Percentiles rank a stretch among this genome's conserved stretches.
phyloP scores from a whole-genome alignment of 23 tunicate species.

The Corella eumyota region DNA sequence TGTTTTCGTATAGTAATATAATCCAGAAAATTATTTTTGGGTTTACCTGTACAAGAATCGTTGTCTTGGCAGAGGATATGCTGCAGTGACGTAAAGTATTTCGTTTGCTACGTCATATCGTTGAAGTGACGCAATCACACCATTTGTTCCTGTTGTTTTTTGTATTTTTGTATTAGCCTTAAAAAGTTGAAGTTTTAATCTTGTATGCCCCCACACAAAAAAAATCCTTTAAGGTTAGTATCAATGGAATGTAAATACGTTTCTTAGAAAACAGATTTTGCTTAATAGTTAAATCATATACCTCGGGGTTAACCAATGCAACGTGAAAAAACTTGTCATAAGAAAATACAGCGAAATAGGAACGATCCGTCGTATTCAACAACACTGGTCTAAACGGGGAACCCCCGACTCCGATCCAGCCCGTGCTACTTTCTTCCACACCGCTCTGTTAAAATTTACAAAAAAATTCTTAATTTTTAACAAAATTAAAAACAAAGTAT shows the following conservation, averaged over 20 bases:
- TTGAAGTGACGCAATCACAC: conserved; percentile 45
- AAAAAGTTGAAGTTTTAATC: too few relatives aligned
- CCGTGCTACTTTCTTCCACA: conserved; percentile 30
- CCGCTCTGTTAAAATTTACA: conserved; percentile 11
- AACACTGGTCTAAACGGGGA: conserved; percentile 56
- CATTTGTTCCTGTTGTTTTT: conserved; percentile 40
- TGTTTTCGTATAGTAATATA: too few relatives aligned
- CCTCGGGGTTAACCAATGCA: conserved; percentile 46
- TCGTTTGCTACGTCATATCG: conserved; percentile 50
- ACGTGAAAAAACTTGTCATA: conserved; percentile 76
- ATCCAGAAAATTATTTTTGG: too few relatives aligned
- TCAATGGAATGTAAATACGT: too few relatives aligned
- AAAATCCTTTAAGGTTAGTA: too few relatives aligned
- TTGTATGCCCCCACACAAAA: too few relatives aligned
- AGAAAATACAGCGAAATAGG: conserved; percentile 42
- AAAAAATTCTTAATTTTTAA: too few relatives aligned
- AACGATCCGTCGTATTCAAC: not conserved
- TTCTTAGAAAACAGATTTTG: too few relatives aligned
- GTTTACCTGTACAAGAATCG: conserved; percentile 41
- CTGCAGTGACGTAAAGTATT: conserved; percentile 70
- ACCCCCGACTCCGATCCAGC: conserved; percentile 89
- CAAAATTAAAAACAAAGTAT: too few relatives aligned
- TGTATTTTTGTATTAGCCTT: conserved; percentile 33
- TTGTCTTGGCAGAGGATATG: conserved; percentile 67
- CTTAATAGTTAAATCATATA: too few relatives aligned